A percentile compares a stretch with the other conserved stretches of the same genome.
Evolutionary conservation across 2,888 invertebrate genomes (phyloP).

Genomic region (Brachycybe producta): DNA sequence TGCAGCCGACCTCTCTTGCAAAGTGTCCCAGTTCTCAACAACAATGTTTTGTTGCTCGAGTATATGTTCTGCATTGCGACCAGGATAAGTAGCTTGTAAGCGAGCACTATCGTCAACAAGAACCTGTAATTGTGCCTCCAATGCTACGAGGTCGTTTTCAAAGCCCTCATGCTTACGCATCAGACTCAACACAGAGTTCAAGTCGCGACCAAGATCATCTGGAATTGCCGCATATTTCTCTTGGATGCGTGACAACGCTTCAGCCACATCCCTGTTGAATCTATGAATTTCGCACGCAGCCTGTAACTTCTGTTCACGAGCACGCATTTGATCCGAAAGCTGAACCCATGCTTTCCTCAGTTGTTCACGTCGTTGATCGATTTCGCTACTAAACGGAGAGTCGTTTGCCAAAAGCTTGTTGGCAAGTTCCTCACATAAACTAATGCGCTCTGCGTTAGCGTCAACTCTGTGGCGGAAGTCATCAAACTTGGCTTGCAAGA

Average conservation of each 20-base stretch:
- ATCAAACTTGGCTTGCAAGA: constrained; percentile 57
- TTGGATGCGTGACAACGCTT: constrained; percentile 71
- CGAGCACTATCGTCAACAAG: constrained; percentile 84
- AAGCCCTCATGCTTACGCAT: constrained; percentile 79
- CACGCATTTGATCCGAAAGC: constrained; percentile 70
- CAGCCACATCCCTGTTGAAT: constrained; percentile 90
- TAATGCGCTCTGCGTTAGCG: constrained; percentile 76
- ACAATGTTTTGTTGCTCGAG: constrained; percentile 74
- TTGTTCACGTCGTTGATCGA: constrained; percentile 72
- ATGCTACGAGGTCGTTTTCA: constrained; percentile 80
- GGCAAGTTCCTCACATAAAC: constrained; percentile 77
- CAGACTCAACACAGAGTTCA: constrained; percentile 69
- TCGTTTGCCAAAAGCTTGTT: constrained; percentile 74
- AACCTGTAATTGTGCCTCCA: constrained; percentile 72
- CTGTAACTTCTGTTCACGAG: constrained; percentile 70
- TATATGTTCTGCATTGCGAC: constrained; percentile 80
- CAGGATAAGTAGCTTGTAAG: constrained; percentile 75
- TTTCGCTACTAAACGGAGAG: constrained; percentile 70
- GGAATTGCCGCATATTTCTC: constrained; percentile 78
- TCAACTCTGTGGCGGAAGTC: constrained; percentile 84
- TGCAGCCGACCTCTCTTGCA: constrained; percentile 68
- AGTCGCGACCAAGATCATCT: constrained; percentile 59
- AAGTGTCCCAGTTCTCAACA: constrained; percentile 68
- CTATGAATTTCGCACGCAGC: constrained; percentile 95
- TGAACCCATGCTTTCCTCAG: constrained; percentile 61